Evolutionary conservation across 2,888 invertebrate genomes (phyloP).

Genomic region (Papilio demoleus): DNA sequence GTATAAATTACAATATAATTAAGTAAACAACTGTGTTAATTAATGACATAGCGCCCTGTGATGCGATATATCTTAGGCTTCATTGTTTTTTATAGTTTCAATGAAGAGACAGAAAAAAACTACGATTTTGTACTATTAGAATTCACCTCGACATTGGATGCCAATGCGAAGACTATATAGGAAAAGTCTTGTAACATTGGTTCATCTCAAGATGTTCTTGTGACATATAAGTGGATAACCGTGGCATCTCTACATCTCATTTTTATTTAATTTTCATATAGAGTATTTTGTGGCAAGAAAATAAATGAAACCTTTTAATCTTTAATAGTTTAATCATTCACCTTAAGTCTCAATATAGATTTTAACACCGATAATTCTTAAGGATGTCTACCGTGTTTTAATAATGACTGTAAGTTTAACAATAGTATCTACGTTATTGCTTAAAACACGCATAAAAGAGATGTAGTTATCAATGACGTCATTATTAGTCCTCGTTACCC

Average conservation of each 20-base stretch:
- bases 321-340: too few species aligned
- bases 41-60: conserved; percentile 60
- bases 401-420: too few species aligned
- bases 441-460: too few species aligned
- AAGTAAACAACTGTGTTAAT: conserved; percentile 66
- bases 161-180: conserved; percentile 25
- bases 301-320: too few species aligned
- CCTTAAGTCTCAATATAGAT: too few species aligned
- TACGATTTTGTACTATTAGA: not conserved
- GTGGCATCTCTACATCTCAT: not conserved
- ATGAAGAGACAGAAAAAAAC: conserved; percentile 43
- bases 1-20: conserved; percentile 71
- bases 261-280: not conserved
- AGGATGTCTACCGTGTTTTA: too few species aligned
- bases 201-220: conserved; percentile 20
- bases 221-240: conserved; percentile 21
- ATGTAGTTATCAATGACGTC: not conserved
- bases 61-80: conserved; percentile 52
- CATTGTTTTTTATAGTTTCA: conserved; percentile 47
- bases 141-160: conserved; percentile 34
- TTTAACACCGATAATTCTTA: too few species aligned
- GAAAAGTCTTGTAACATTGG: conserved; percentile 31
- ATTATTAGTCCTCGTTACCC: not conserved
- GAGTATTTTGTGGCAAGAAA: not conserved
- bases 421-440: too few species aligned